Base-by-base conservation (phyloP, 1,140 invertebrate genomes). In the Cotesia typhae region DNA sequence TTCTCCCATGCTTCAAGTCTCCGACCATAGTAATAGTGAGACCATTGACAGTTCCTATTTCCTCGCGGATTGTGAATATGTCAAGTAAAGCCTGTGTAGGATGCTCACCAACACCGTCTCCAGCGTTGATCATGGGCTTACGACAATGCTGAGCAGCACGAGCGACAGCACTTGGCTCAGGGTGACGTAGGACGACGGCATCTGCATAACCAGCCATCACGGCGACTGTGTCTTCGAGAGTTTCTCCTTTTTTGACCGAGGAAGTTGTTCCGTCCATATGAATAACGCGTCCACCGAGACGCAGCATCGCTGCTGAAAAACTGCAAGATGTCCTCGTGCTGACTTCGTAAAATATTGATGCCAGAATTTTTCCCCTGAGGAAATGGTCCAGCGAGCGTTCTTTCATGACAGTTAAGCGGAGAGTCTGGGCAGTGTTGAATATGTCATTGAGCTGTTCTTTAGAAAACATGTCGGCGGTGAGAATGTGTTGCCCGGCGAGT, bases 51-150 rank as follows among this genome's bases (percentile, higher is more conserved):
- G 98, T 99, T 74, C 98, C 98, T 75, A 99, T 97, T 88, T 99
- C 98, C 87, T 99, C 96, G 81, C 98, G 89, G 77, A 99, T 99
- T 14, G 98, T 99, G 81, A 98, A 99, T 5, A 99, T 91, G 86
- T 99, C 98, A 1, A 99, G 87, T 12, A 99, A 85, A 0, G 98
- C 98, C 88, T 99, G 98, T 0, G 97, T 99, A 0, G 98, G 98
- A 88, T 99, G 98, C 87, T 99, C 97, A 0, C 98, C 98, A 4
- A 96, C 90, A 35, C 98, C 98, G 88, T 99, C 98, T 12, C 98
- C 98, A 36, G 96, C 98, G 89, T 99, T 99, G 47, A 99, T 93
- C 4, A 99, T 84, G 0, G 98, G 97, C 80, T 95, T 97, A 0
- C 93, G 90, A 78, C 92, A 94, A 71, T 92, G 91, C 12, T 91